Conservation (phyloP, 2,113 vertebrate species). For the Ailuropoda melanoleuca region DNA sequence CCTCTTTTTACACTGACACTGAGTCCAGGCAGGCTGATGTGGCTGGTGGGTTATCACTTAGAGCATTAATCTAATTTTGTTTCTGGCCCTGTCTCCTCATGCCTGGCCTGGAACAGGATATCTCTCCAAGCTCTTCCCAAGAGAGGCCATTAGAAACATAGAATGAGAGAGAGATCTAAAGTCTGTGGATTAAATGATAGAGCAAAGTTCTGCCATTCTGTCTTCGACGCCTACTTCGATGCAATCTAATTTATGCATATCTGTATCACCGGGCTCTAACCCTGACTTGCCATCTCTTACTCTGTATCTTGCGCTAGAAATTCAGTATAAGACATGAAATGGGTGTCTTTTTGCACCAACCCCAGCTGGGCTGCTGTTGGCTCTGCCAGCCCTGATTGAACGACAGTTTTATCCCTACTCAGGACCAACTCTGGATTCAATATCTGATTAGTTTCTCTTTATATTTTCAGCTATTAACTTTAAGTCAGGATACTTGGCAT, state of each 20-base stretch:
- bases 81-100: neutral
- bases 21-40: neutral
- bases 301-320: neutral
- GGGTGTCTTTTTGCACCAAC: neutral
- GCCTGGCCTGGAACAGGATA: neutral
- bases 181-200: neutral
- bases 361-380: neutral
- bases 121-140: neutral
- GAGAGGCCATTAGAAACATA: neutral
- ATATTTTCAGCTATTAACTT: neutral
- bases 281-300: neutral
- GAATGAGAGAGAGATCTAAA: neutral
- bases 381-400: neutral
- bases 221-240: neutral
- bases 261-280: neutral
- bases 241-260: neutral
- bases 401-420: neutral
- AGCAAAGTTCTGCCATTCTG: neutral
- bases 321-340: neutral
- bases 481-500: neutral
- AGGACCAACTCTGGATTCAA: neutral
- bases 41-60: neutral
- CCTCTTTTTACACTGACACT: neutral
- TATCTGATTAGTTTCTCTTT: neutral
- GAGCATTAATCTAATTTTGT: neutral